Percentiles rank a stretch among this genome's conserved stretches.
Evolutionary conservation across 1,140 invertebrate genomes (phyloP).

Genomic region (Drosophila ficusphila): DNA sequence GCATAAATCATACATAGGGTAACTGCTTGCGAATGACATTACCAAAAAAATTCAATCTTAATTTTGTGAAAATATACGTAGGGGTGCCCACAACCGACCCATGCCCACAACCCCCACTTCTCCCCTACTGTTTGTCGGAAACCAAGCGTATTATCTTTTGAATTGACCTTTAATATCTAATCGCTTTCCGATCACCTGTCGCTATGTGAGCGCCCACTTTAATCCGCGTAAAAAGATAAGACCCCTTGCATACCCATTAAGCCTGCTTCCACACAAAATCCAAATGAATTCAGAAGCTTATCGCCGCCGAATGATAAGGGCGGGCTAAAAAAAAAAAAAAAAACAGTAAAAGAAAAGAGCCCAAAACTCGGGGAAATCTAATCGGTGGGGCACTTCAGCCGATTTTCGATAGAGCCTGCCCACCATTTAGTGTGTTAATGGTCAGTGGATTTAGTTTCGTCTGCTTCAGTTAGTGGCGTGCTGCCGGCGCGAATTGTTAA

Average conservation of each 20-base stretch:
- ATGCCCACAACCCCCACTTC: too few relatives aligned
- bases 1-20: too few relatives aligned
- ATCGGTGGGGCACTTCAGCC: constrained; percentile 33
- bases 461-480: constrained; percentile 30
- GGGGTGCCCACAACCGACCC: too few relatives aligned
- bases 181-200: constrained; percentile 20
- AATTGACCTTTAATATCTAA: constrained; percentile 29
- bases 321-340: neutral
- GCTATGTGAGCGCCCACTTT: constrained; percentile 11
- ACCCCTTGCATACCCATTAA: constrained; percentile 17
- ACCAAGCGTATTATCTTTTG: too few relatives aligned
- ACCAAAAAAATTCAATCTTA: too few relatives aligned
- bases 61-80: too few relatives aligned
- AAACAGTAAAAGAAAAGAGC: neutral
- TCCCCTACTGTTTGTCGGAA: too few relatives aligned
- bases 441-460: constrained; percentile 2
- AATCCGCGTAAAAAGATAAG: constrained; percentile 25
- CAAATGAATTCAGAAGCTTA: constrained; percentile 38
- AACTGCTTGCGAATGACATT: too few relatives aligned
- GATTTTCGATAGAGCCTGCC: constrained; percentile 14
- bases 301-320: constrained; percentile 5
- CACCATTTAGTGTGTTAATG: constrained; percentile 6
- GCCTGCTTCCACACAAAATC: constrained; percentile 19
- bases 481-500: constrained; percentile 36
- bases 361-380: constrained; percentile 38